Base-by-base conservation (phyloP, 1,140 invertebrate genomes). In the Plectus sambesii region DNA sequence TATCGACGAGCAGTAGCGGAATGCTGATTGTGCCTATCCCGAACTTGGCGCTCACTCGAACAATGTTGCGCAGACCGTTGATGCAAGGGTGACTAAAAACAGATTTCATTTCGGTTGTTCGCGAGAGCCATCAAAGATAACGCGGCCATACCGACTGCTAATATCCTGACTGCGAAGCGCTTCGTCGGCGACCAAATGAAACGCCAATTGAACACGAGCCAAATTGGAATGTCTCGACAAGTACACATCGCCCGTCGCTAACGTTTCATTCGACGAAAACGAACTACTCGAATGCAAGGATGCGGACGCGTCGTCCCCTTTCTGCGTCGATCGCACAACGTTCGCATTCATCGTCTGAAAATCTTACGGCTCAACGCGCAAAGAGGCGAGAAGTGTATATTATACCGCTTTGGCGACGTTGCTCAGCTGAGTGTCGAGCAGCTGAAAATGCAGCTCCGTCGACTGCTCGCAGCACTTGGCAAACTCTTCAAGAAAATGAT, bases 201-300 rank as follows among this genome's bases (percentile, higher is more conserved):
- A 96, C 47, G 94, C 81, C 2, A 90, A 80, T 74, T 96, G 88
- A 35, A 86, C 83, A 69, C 9, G n/a, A 33, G 33, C 69, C 46
- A 97, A 76, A 78, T 96, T 96, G 42, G 88, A 94, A 79, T 97
- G 92, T 53, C 81, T 79, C 2, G 89, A 94, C 6, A 94, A 80
- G 69, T 86, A 92, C 62, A 93, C 83, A 74, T 97, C 92, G 3
- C 92, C 92, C 0, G 82, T 78, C 69, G 82, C 55, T 79, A 40
- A 70, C 40, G 51, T 29, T 43, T 51, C 46, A 46, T 42, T 40
- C 9, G 6, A 17, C 84, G 69, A 47, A 76, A 72, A 63, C 79
- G 43, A 27, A 49, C 45, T 24, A 51, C 49, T 8, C 42, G 50
- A 15, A 53, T 44, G 26, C 39, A 43, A 22, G 39, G 37, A 29